These are phyloP conservation scores for Nomada lathburiana DNA, from an alignment of 2,888 invertebrate genomes.

Conservation along the genomic window DNA sequence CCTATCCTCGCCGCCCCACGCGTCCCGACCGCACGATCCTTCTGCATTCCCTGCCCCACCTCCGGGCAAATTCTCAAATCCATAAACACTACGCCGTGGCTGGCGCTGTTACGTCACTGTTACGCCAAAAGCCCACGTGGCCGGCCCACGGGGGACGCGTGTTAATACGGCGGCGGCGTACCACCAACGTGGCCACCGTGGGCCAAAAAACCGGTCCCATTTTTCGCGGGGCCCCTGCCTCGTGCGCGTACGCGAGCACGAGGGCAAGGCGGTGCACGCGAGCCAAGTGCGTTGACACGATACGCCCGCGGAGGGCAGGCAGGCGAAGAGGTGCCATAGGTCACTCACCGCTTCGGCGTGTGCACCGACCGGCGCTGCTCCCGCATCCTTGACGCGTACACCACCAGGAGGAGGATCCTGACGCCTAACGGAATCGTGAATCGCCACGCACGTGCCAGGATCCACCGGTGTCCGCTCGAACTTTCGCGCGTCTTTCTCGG, in stretches of 20 bases:
- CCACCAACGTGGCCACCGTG: not conserved
- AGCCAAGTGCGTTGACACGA: slow-evolving; percentile 74
- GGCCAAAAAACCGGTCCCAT: slow-evolving; percentile 38
- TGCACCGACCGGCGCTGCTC: slow-evolving; percentile 26
- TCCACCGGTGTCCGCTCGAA: slow-evolving; percentile 14
- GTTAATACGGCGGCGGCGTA: not conserved
- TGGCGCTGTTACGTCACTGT: slow-evolving; percentile 28
- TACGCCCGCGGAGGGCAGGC: slow-evolving; percentile 58
- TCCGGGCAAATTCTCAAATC: slow-evolving; percentile 10
- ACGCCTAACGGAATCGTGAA: slow-evolving; percentile 64
- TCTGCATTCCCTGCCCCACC: too few relatives aligned
- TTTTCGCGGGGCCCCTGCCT: slow-evolving; percentile 41
- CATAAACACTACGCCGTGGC: not conserved
- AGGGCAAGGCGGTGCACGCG: slow-evolving; percentile 33
- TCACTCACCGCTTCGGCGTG: slow-evolving; percentile 72
- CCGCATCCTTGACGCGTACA: slow-evolving; percentile 66
- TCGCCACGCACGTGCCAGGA: slow-evolving; percentile 62
- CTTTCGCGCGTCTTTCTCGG: not conserved
- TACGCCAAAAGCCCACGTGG: slow-evolving; percentile 2
- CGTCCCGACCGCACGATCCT: not conserved
- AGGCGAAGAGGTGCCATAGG: slow-evolving; percentile 67
- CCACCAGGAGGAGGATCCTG: slow-evolving; percentile 51
- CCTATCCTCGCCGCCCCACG: not conserved
- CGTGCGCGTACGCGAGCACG: slow-evolving; percentile 40
- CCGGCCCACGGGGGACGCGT: not conserved